Conservation (phyloP, 1,140 invertebrate genomes). For the Metaphire vulgaris region DNA sequence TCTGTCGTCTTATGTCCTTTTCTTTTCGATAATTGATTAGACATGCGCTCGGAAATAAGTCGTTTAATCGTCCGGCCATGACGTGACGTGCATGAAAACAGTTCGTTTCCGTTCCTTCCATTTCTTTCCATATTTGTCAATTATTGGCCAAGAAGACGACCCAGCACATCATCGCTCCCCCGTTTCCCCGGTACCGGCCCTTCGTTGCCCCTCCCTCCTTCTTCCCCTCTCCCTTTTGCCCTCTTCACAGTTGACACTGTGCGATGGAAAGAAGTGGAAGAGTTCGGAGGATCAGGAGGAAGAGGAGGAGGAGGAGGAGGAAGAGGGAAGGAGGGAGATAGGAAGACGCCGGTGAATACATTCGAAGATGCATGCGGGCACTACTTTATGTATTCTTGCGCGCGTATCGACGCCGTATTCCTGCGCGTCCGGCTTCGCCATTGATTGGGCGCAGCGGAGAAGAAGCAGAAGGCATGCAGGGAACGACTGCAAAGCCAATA, state of each 20-base stretch:
- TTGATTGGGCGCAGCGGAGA: no score
- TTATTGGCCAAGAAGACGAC: no score
- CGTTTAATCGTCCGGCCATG: background rate
- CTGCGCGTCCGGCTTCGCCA: background rate
- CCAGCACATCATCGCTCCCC: background rate
- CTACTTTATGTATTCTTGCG: background rate
- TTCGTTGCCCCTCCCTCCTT: background rate
- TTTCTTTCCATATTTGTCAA: background rate
- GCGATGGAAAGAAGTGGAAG: no score
- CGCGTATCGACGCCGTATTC: background rate
- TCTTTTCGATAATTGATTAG: background rate
- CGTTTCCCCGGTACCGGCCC: background rate
- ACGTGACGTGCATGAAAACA: constrained; percentile 1
- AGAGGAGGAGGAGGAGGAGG: no score
- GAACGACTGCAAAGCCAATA: no score
- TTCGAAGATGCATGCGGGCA: background rate
- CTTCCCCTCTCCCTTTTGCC: background rate
- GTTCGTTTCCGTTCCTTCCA: background rate
- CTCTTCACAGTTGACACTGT: background rate
- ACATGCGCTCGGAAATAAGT: background rate
- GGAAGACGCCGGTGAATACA: background rate
- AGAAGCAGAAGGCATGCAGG: no score
- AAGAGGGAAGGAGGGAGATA: no score
- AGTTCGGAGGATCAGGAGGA: no score
- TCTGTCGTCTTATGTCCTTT: background rate